Conservation (phyloP, 2,113 vertebrate species). For the Chunga burmeisteri region DNA sequence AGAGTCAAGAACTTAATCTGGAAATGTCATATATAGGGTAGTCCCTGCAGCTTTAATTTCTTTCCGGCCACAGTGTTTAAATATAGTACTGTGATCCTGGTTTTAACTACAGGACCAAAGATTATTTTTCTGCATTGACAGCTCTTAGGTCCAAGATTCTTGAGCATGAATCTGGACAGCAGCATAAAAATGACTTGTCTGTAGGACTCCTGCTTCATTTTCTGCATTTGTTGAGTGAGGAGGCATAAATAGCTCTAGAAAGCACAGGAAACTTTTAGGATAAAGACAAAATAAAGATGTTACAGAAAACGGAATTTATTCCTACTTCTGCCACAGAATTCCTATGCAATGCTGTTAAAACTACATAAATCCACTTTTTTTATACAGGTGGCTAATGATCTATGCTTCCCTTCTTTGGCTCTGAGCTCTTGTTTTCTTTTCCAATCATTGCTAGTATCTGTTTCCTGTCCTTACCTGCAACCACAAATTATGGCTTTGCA, state of each 20-base stretch:
- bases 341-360: not conserved
- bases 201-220: not conserved
- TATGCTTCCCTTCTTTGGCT: not conserved
- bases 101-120: not conserved
- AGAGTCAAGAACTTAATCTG: not conserved
- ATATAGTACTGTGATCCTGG: not conserved
- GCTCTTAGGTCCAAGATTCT: not conserved
- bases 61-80: not conserved
- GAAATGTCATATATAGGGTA: not conserved
- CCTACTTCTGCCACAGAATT: not conserved
- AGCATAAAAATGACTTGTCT: not conserved
- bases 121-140: not conserved
- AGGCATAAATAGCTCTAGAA: not conserved
- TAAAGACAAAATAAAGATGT: not conserved
- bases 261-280: not conserved
- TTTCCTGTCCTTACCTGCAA: not conserved
- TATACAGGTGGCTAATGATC: not conserved
- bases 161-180: not conserved
- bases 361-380: accelerated
- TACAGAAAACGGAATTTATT: not conserved
- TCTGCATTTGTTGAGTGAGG: not conserved
- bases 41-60: not conserved
- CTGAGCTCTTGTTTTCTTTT: not conserved
- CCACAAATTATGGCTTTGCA: not conserved
- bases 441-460: not conserved